These are phyloP conservation scores for Myopa tessellatipennis DNA, from an alignment of 2,888 invertebrate genomes.

Conservation along the genomic window DNA sequence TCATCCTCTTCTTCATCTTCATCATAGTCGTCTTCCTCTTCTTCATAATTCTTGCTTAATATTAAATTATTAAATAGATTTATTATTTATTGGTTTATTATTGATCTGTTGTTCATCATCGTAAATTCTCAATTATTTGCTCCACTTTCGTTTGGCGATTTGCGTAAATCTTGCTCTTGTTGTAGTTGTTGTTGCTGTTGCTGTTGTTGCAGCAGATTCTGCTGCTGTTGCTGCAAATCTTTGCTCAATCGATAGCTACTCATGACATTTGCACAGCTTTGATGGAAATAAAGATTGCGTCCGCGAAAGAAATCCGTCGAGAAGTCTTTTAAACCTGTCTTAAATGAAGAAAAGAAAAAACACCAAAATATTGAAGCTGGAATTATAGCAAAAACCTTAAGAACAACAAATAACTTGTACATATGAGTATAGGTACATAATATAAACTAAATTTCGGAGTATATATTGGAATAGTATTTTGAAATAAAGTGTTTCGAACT, in stretches of 20 bases:
- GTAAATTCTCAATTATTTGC: constrained; percentile 36
- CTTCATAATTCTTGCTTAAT: no score
- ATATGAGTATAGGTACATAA: background rate
- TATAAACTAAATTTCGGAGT: no score
- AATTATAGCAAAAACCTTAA: no score
- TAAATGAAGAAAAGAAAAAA: constrained; percentile 37
- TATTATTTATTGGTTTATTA: no score
- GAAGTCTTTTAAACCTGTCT: constrained; percentile 69
- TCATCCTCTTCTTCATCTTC: background rate
- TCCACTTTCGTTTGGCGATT: constrained; percentile 41
- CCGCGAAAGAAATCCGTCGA: constrained; percentile 66
- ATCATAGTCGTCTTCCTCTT: background rate
- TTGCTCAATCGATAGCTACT: constrained; percentile 65
- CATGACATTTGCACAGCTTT: constrained; percentile 68
- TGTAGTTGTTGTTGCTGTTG: constrained; percentile 58
- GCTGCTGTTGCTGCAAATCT: constrained; percentile 60
- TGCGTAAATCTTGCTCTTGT: constrained; percentile 42
- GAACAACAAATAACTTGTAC: constrained; percentile 22
- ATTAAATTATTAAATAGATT: no score
- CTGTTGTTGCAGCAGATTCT: constrained; percentile 52
- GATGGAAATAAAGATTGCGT: constrained; percentile 66
- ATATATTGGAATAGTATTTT: no score
- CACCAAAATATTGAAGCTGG: background rate
- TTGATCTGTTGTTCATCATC: background rate
- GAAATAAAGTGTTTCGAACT: background rate